Evolutionary conservation across 64 coral and sea anemone species (phyloP).

Genomic region (Dendronephthya gigantea): DNA sequence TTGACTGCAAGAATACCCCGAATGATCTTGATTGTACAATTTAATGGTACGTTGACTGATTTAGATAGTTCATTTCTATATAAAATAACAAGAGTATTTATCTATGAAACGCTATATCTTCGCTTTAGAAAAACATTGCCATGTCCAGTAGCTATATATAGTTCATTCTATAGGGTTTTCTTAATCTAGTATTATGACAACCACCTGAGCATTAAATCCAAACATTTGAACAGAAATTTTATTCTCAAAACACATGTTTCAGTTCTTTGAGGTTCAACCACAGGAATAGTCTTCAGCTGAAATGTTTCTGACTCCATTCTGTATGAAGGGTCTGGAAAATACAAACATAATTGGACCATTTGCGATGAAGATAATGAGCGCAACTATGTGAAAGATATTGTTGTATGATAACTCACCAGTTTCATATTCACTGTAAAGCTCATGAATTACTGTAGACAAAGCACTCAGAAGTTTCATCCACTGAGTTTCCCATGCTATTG

Average conservation of each 20-base stretch:
- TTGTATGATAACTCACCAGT: neutral
- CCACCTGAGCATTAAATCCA: slow-evolving; percentile 13
- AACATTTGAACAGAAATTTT: slow-evolving; percentile 1
- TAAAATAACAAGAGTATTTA: neutral
- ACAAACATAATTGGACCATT: neutral
- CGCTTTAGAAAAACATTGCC: no score
- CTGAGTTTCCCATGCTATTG: neutral
- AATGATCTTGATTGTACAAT: neutral
- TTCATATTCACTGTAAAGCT: neutral
- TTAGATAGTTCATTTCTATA: slow-evolving; percentile 11
- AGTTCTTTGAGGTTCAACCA: neutral
- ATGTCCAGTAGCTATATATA: no score
- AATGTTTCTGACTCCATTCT: neutral
- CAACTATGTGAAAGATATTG: no score
- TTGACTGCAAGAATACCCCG: neutral
- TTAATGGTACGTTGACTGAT: neutral
- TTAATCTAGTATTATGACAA: no score
- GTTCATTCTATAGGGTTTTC: no score
- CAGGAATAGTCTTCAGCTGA: neutral
- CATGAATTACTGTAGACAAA: neutral
- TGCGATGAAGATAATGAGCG: no score
- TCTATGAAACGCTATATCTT: no score
- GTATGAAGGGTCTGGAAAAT: neutral
- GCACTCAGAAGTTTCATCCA: neutral
- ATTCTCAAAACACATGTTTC: slow-evolving; percentile 20